Percentiles rank a stretch among this genome's conserved stretches.
Evolutionary conservation across 2,113 vertebrate species (phyloP).

Genomic region (Serinus canaria): DNA sequence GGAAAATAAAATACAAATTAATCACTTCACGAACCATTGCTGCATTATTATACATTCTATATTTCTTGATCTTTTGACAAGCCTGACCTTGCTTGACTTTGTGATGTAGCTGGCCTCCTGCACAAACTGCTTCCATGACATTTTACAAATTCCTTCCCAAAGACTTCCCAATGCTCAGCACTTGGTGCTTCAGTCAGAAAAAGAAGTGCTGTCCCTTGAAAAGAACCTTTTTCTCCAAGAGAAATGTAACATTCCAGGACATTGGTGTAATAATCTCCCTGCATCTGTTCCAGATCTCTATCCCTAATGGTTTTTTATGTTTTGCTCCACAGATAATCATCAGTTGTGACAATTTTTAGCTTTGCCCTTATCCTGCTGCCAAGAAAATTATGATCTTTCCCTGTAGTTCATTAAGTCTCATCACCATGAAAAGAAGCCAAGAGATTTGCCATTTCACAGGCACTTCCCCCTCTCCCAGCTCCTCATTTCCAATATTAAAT

Average conservation of each 20-base stretch:
- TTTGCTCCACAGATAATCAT: conserved; percentile 13
- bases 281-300: not conserved
- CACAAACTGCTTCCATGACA: not conserved
- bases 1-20: conserved; percentile 66
- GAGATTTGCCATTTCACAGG: not conserved
- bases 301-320: not conserved
- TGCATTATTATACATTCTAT: conserved; percentile 43
- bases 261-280: not conserved
- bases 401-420: conserved; percentile 13
- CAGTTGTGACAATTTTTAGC: conserved; percentile 11
- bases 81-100: conserved; percentile 51
- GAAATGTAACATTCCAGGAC: not conserved
- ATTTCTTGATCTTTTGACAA: conserved; percentile 45
- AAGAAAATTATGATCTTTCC: not conserved
- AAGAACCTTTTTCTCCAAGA: not conserved
- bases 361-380: conserved; percentile 15
- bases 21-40: conserved; percentile 62
- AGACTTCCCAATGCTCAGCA: not conserved
- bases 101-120: not conserved
- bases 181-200: not conserved
- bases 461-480: not conserved
- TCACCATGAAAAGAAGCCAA: not conserved
- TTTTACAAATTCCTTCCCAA: not conserved
- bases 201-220: not conserved
- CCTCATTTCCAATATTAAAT: not conserved